Evolutionary conservation across 2,888 invertebrate species (phyloP), one percentile per base, ranked within the genome.

Genomic region (Cetonia aurata): DNA sequence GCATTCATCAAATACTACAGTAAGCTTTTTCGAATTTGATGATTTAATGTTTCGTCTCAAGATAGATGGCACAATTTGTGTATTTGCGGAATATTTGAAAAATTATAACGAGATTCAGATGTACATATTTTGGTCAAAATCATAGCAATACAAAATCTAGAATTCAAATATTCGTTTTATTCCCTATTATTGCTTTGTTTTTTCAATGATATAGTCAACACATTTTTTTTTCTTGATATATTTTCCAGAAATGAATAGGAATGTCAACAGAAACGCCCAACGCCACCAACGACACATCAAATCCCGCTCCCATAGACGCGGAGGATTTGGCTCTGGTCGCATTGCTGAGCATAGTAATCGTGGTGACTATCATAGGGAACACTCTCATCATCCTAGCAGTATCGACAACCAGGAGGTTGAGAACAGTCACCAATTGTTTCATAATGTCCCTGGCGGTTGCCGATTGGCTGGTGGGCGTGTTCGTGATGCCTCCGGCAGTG

Each of bases 401-500:
- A 60, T 89, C 95, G 77, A 95, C 95, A 0, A 94, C 95, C 0
- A 90, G 93, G 75, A 88, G 96, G 75, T 86, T 98, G 74, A 89
- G 97, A 75, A 96, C 96, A 0, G 96, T 97, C 41, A 98, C 97
- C 59, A 98, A 98, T 83, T 95, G 96, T 81, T 96, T 98, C 85
- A 96, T 98, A 74, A 96, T 96, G 80, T 97, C 96, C 66, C 86
- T 98, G 81, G 98, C 98, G 0, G 92, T 93, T 0, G 97, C 98
- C 55, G 98, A 98, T 87, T 89, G 97, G 83, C 84, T 96, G 75
- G 96, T 98, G 3, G 98, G 97, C 0, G 90, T 96, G 41, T 94
- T 96, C 79, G 97, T 98, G 0, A 94, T 98, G 93, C 98, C 98
- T 1, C 96, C 96, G 56, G 96, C 96, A n/a, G 95, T 96, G 46